These are phyloP conservation scores for Zaprionus africanus DNA, from an alignment of 1,140 invertebrate species.

Conservation along the genomic window DNA sequence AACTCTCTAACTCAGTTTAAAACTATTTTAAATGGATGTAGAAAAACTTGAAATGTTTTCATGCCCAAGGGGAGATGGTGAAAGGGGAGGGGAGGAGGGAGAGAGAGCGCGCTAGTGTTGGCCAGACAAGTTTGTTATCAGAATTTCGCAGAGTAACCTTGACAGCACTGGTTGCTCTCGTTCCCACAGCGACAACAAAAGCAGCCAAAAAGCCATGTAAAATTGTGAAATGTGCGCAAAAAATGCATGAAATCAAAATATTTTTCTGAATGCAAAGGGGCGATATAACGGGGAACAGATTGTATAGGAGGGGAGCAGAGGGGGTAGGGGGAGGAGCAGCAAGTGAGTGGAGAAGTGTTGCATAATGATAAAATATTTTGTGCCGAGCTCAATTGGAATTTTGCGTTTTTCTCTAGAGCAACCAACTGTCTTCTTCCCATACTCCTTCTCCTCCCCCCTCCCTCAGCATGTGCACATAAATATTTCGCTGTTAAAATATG, in stretches of 20 bases:
- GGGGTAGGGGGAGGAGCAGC: too few species aligned
- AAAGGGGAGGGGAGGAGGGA: not conserved
- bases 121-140: not conserved
- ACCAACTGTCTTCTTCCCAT: not conserved
- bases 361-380: conserved; percentile 34
- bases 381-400: conserved; percentile 14
- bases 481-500: conserved; percentile 17
- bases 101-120: not conserved
- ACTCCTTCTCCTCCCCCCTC: not conserved
- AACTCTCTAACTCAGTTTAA: not conserved
- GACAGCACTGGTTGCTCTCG: not conserved
- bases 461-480: not conserved
- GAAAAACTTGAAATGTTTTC: not conserved
- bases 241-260: conserved; percentile 37
- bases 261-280: conserved; percentile 5
- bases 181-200: not conserved
- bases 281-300: not conserved
- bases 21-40: not conserved
- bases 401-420: not conserved
- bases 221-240: conserved; percentile 9
- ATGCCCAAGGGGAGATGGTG: not conserved
- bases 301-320: not conserved
- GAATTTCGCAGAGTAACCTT: conserved; percentile 8
- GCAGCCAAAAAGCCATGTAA: conserved; percentile 7
- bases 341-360: not conserved